These are phyloP conservation scores for Sebastes baramenuke DNA, from an alignment of 2,797 vertebrate species.

Conservation along the genomic window DNA sequence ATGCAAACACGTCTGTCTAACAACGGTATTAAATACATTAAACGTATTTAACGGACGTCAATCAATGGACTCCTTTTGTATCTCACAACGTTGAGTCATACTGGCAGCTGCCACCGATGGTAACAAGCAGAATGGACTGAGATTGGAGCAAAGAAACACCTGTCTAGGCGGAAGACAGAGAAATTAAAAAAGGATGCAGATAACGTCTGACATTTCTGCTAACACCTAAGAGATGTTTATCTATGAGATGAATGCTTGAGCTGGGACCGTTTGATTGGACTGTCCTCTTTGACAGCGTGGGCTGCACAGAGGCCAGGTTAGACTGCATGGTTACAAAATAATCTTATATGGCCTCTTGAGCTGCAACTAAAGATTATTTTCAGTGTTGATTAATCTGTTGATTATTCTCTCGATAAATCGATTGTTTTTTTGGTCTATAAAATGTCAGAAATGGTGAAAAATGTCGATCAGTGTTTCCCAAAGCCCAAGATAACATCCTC, in stretches of 20 bases:
- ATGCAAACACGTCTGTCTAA: not conserved
- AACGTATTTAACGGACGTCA: slow-evolving; percentile 5
- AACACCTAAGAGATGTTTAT: slow-evolving; percentile 58
- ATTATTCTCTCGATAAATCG: no score
- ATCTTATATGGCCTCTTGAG: no score
- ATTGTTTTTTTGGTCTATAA: no score
- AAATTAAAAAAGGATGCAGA: slow-evolving; percentile 65
- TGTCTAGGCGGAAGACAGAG: slow-evolving; percentile 34
- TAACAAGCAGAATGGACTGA: slow-evolving; percentile 2
- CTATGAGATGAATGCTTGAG: slow-evolving; percentile 54
- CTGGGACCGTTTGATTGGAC: slow-evolving; percentile 40
- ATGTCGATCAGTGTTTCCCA: no score
- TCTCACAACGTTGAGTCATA: slow-evolving; percentile 25
- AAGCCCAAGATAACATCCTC: no score
- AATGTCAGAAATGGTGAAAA: no score
- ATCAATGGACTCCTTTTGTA: slow-evolving; percentile 19
- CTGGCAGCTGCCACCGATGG: slow-evolving; percentile 15
- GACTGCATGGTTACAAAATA: not conserved
- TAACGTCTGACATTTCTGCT: slow-evolving; percentile 65
- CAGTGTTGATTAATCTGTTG: no score
- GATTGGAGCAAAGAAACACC: slow-evolving; percentile 24
- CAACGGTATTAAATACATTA: not conserved
- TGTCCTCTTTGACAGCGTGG: slow-evolving; percentile 38
- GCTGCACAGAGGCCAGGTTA: not conserved
- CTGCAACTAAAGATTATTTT: no score